Conservation (phyloP, 2,888 invertebrate species). For the Eupithecia inturbata region DNA sequence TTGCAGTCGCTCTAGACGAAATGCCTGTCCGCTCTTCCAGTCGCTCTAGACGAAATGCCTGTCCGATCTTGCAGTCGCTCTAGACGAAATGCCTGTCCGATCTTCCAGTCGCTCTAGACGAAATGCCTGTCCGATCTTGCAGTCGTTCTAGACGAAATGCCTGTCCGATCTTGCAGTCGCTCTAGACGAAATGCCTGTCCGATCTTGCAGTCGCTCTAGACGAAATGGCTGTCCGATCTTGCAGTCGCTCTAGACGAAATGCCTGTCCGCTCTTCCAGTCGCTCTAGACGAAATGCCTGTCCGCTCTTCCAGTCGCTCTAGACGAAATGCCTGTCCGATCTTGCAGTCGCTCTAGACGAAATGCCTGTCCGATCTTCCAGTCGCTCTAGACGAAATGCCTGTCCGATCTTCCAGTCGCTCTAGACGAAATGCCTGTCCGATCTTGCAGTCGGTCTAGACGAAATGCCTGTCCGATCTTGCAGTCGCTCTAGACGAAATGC, state of each 20-base stretch:
- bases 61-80: background rate
- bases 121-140: background rate
- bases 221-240: background rate
- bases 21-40: background rate
- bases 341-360: too few species aligned
- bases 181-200: too few species aligned
- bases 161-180: background rate
- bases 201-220: background rate
- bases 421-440: background rate
- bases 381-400: too few species aligned
- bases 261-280: background rate
- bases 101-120: too few species aligned
- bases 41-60: too few species aligned
- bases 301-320: background rate
- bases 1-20: too few species aligned
- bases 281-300: too few species aligned
- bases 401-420: background rate
- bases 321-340: background rate
- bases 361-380: background rate
- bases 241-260: too few species aligned
- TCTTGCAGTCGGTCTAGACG: background rate
- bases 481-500: too few species aligned
- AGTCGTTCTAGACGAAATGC: too few species aligned
- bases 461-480: background rate
- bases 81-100: background rate